These are phyloP conservation scores for Bufo gargarizans DNA, from an alignment of 2,113 vertebrate genomes.

Conservation along the genomic window DNA sequence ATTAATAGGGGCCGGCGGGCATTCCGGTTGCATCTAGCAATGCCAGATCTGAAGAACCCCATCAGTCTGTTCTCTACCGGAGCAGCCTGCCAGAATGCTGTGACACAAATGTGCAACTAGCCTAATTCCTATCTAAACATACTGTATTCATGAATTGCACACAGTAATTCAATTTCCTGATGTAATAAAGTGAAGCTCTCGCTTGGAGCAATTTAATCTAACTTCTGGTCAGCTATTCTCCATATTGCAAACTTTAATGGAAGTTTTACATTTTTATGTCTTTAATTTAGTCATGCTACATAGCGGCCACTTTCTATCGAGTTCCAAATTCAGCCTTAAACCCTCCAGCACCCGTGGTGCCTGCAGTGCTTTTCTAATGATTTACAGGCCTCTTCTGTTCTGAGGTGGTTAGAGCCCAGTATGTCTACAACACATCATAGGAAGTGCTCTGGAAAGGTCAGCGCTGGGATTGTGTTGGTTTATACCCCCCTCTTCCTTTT, in stretches of 20 bases:
- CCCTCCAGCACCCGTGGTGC: constrained; percentile 53
- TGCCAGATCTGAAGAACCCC: no score
- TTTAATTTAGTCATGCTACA: not conserved
- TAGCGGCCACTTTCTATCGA: not conserved
- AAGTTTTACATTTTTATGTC: not conserved
- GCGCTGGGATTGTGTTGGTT: constrained; percentile 16
- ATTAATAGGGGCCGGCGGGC: no score
- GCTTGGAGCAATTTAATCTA: not conserved
- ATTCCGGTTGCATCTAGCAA: no score
- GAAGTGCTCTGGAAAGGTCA: constrained; percentile 52
- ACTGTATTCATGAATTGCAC: not conserved
- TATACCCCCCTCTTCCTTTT: constrained; percentile 17
- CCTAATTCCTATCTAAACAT: no score
- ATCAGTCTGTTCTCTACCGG: no score
- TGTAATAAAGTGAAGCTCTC: not conserved
- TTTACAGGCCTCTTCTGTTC: constrained; percentile 47
- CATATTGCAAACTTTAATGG: not conserved
- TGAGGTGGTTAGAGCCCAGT: constrained; percentile 49
- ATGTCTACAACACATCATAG: constrained; percentile 49
- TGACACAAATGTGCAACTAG: no score
- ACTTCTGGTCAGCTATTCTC: not conserved
- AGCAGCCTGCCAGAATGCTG: no score
- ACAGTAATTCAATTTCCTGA: not conserved
- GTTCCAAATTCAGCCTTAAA: constrained; percentile 37
- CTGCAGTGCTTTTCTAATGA: constrained; percentile 55